Evolutionary conservation across 2,113 vertebrate species (phyloP), one percentile per base, ranked within the genome.

Genomic region (Rattus rattus): DNA sequence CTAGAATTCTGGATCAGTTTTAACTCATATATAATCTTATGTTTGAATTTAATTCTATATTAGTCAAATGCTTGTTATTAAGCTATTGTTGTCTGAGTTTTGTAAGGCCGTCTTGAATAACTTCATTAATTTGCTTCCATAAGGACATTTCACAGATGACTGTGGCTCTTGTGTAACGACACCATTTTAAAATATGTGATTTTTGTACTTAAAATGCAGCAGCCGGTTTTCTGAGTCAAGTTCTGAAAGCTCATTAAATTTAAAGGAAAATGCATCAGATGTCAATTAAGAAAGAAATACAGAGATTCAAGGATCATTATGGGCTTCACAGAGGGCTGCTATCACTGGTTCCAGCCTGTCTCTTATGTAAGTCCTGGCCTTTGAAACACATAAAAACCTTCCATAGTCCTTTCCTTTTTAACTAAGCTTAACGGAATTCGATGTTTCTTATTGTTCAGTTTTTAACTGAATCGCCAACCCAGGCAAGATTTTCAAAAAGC

Each of bases 401-500:
- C n/a, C 20, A 65, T 22, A 89, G 81, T 65, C 47, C 2, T 28
- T 36, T 54, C 33, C 69, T 88, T 85, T 69, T 33, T 9, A 92
- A 17, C 49, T 92, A 76, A 83, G 33, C 54, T 92, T 90, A 65
- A 36, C 26, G 84, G 52, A 88, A 72, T 22, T 73, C 33, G 49
- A 73, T 16, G 54, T 36, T 88, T n/a, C 5, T 91, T 30, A 6
- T 2, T 83, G 17, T 61, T 30, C 5, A 63, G 87, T 76, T 61
- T 89, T 43, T 70, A 63, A n/a, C 17, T 84, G 81, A 81, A 47
- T 90, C 19, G 39, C 54, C 13, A 84, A 3, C 36, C 83, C 59
- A 86, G 36, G 59, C 10, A 94, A 76, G 52, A 87, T 79, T 93
- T 94, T 91, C 63, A 83, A 86, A 65, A 76, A 30, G n/a, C 39